phyloP scores from a whole-genome alignment of 1,140 invertebrate genomes.

The Tribolium castaneum region DNA sequence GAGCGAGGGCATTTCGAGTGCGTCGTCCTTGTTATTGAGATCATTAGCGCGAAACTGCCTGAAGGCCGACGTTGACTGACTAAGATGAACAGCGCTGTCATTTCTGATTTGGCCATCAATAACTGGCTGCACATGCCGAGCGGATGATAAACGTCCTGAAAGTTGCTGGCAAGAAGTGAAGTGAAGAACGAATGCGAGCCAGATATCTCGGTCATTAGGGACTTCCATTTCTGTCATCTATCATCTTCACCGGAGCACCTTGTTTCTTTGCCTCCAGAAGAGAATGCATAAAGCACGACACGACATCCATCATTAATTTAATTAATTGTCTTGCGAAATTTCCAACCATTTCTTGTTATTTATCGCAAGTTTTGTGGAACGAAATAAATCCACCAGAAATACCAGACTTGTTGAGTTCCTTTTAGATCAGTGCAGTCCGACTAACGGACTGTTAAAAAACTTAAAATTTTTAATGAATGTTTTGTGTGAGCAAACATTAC shows the following conservation, averaged over 20 bases:
- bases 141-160: constrained; percentile 54
- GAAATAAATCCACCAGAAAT: neutral
- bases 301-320: constrained; percentile 13
- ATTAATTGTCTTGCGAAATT: neutral
- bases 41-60: constrained; percentile 39
- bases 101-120: constrained; percentile 62
- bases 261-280: constrained; percentile 25
- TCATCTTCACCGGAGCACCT: constrained; percentile 52
- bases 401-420: neutral
- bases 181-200: constrained; percentile 51
- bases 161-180: constrained; percentile 53
- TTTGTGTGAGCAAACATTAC: too few relatives aligned
- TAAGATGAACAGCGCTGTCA: constrained; percentile 61
- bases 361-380: neutral
- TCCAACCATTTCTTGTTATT: neutral
- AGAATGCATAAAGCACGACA: constrained; percentile 34
- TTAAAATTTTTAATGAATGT: too few relatives aligned
- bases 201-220: constrained; percentile 60
- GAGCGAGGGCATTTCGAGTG: neutral
- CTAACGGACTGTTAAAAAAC: too few relatives aligned
- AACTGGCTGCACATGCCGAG: constrained; percentile 53
- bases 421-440: too few relatives aligned
- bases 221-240: constrained; percentile 59
- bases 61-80: constrained; percentile 57
- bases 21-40: constrained; percentile 30